Percentiles rank a stretch among this genome's conserved stretches.
These are phyloP conservation scores for Tupaia tana DNA, from an alignment of 2,113 vertebrate species.

Conservation along the genomic window DNA sequence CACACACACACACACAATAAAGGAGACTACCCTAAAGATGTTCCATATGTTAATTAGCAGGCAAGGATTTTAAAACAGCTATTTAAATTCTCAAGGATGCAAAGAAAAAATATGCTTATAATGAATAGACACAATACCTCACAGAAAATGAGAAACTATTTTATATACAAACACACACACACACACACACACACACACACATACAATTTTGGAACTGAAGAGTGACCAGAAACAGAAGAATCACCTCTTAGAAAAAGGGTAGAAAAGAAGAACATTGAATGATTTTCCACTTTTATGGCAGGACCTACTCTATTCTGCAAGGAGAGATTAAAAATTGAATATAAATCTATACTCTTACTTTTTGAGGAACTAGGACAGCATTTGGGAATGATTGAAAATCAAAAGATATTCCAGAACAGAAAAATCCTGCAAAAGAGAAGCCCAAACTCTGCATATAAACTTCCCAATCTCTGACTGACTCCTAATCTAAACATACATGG, in stretches of 20 bases:
- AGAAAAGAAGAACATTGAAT: background rate
- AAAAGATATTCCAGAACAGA: background rate
- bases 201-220: background rate
- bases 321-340: background rate
- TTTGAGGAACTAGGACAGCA: background rate
- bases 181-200: too few relatives aligned
- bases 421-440: background rate
- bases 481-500: background rate
- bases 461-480: background rate
- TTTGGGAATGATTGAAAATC: background rate
- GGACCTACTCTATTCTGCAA: background rate
- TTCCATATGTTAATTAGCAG: slow-evolving; percentile 18
- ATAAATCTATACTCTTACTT: background rate
- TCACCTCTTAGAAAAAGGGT: background rate
- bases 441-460: background rate
- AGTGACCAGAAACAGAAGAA: background rate
- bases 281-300: background rate
- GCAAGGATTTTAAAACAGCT: background rate
- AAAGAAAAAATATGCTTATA: background rate
- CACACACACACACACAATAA: background rate
- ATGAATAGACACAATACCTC: background rate
- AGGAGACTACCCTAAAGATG: background rate
- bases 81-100: slow-evolving; percentile 17
- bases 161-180: too few relatives aligned
- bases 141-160: background rate